Base-by-base conservation (phyloP, 2,113 vertebrate genomes). In the Echinops telfairi region DNA sequence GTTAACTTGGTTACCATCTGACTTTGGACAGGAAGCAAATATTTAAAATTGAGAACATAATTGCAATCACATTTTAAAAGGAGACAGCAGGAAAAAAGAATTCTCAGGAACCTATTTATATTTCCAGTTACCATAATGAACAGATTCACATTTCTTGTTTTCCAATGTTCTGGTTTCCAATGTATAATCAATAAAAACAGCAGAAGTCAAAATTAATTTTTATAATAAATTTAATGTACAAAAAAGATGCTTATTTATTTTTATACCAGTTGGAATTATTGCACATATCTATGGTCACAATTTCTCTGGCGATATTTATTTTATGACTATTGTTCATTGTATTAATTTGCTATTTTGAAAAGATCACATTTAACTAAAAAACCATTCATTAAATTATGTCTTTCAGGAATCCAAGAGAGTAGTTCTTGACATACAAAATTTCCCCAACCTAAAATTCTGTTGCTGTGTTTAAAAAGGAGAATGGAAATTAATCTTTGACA, bases 401-500 rank as follows among this genome's bases (percentile, higher is more conserved):
- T 78, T 60, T 82, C 7, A 70, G 53, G 38, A 82, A 9, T 53
- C 47, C 47, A 53, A 53, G 10, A 53, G 47, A 53, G 47, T 68
- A 66, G 36, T 76, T 80, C 57, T 79, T 87, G 25, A 73, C 10
- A 25, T 78, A n/a, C n/a, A 86, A 79, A 25, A 86, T 80, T 88
- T 92, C 80, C 22, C 27, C 36, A 76, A 40, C 4, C 87, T 88
- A 68, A 80, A 89, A 83, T 80, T 87, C 68, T 66, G 83, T 71
- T 80, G 60, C n/a, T 76, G 88, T n/a, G 20, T 79, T 92, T 62
- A 92, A 80, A 90, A 19, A 83, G 92, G 25, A 81, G 47, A 87
- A 68, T 47, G 92, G 62, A 76, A 87, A 62, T 92, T 92, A 92
- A 82, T 90, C 14, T 76, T 68, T 88, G 43, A 79, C 66, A 73